Percentiles rank a stretch among this genome's conserved stretches.
Conservation (phyloP, 92 coral and sea anemone species). For the Paragorgia papillata region DNA sequence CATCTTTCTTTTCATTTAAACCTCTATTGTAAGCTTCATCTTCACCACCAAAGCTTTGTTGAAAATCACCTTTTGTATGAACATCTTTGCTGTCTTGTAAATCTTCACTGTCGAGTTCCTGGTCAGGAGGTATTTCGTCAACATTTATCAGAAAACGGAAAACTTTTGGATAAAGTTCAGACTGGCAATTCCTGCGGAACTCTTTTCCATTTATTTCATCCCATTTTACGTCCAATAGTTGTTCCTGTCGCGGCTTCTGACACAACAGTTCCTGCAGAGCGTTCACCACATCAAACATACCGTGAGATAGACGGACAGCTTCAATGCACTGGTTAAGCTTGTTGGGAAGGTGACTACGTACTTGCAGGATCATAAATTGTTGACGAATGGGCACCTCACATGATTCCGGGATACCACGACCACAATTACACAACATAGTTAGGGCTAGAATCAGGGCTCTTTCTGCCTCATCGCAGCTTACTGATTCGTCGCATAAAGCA, state of each 20-base stretch:
- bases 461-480: conserved; percentile 68
- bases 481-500: conserved; percentile 28
- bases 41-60: not conserved
- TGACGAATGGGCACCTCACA: conserved; percentile 53
- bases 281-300: conserved; percentile 59
- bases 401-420: conserved; percentile 57
- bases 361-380: conserved; percentile 35
- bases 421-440: conserved; percentile 90
- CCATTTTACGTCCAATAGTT: conserved; percentile 70
- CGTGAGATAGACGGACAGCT: conserved; percentile 46
- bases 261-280: conserved; percentile 54
- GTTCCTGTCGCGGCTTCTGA: conserved; percentile 55
- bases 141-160: too few relatives aligned
- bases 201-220: conserved; percentile 9
- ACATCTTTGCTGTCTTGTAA: too few relatives aligned
- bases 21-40: not conserved
- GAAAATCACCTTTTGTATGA: conserved; percentile 12
- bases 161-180: not conserved
- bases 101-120: too few relatives aligned
- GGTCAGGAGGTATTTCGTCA: too few relatives aligned
- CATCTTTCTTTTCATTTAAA: not conserved
- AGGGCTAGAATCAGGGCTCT: conserved; percentile 73
- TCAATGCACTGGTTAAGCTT: conserved; percentile 60
- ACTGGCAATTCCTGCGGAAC: not conserved
- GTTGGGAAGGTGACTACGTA: conserved; percentile 42